Evolutionary conservation across 2,888 invertebrate species (phyloP).

Genomic region (Aethes cnicana): DNA sequence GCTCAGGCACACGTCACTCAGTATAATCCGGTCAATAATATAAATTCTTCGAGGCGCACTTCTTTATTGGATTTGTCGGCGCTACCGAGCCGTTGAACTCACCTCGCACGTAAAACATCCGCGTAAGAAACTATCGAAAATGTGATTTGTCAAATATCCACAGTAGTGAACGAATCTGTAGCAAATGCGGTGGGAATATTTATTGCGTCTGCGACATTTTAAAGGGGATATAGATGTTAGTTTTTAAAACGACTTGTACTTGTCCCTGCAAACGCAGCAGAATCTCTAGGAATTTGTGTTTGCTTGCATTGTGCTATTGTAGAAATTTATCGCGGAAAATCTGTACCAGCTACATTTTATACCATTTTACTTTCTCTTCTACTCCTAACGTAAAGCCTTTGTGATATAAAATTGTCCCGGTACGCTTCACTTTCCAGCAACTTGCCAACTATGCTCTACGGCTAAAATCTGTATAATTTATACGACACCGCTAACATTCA

Average conservation of each 20-base stretch:
- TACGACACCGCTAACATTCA: conserved; percentile 34
- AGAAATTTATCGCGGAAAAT: too few relatives aligned
- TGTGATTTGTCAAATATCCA: conserved; percentile 52
- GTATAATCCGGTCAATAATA: conserved; percentile 78
- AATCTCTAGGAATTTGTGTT: neutral
- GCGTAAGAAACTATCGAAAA: conserved; percentile 58
- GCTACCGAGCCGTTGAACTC: conserved; percentile 64
- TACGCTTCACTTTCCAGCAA: neutral
- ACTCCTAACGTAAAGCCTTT: neutral
- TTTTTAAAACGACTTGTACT: conserved; percentile 17
- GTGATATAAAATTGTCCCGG: too few relatives aligned
- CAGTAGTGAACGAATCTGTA: conserved; percentile 48
- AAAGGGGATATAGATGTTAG: conserved; percentile 20
- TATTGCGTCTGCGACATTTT: conserved; percentile 27
- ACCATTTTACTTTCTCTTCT: conserved; percentile 5
- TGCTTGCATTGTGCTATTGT: conserved; percentile 12
- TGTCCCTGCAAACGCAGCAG: conserved; percentile 6
- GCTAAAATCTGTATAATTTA: conserved; percentile 21
- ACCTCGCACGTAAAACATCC: conserved; percentile 54
- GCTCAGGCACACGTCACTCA: conserved; percentile 65
- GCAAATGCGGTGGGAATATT: conserved; percentile 30
- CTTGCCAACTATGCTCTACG: neutral
- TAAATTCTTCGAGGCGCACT: conserved; percentile 71
- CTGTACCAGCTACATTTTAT: neutral
- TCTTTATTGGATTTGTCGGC: conserved; percentile 77